Conservation (phyloP, 2,888 invertebrate genomes). For the Chalcosyrphus nemorum region DNA sequence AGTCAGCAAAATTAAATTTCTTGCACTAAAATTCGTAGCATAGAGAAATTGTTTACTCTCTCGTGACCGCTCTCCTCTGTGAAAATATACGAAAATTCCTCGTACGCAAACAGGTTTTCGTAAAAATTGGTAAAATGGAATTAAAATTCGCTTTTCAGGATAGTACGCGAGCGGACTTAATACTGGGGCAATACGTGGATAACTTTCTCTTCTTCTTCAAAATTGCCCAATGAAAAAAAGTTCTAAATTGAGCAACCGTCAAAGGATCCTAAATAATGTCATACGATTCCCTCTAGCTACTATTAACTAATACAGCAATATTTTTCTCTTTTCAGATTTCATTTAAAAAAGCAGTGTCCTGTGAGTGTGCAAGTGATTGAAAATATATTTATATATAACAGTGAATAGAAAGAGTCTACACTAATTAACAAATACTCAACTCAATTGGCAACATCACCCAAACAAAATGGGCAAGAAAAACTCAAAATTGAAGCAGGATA, state of each 20-base stretch:
- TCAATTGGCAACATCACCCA: conserved; percentile 60
- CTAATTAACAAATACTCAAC: conserved; percentile 8
- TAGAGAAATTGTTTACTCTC: too few relatives aligned
- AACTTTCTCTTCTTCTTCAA: too few relatives aligned
- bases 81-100: too few relatives aligned
- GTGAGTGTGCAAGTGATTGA: too few relatives aligned
- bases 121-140: too few relatives aligned
- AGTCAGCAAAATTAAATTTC: too few relatives aligned
- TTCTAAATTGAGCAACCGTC: not conserved
- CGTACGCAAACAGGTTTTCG: too few relatives aligned
- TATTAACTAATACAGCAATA: not conserved
- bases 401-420: conserved; percentile 14
- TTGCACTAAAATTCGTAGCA: too few relatives aligned
- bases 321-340: conserved; percentile 37
- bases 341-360: not conserved
- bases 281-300: not conserved
- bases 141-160: too few relatives aligned
- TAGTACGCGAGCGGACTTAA: too few relatives aligned
- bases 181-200: too few relatives aligned
- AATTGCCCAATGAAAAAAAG: not conserved
- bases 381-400: not conserved
- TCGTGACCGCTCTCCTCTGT: too few relatives aligned
- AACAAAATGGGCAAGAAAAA: conserved; percentile 96
- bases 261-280: not conserved
- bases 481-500: conserved; percentile 97